Conservation (phyloP, 2,888 invertebrate species). For the Hydraecia micacea region DNA sequence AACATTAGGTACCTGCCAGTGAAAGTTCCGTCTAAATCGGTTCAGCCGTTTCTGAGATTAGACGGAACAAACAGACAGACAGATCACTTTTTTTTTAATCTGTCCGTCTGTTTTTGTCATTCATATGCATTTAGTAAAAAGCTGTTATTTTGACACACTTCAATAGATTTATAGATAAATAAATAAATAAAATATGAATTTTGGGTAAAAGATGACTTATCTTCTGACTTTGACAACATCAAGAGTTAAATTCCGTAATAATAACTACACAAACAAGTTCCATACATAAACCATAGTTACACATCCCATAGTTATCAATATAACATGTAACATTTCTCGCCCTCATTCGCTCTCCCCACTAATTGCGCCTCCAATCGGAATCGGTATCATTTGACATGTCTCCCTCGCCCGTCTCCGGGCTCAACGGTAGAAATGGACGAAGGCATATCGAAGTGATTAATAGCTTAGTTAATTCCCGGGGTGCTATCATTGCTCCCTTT, state of each 20-base stretch:
- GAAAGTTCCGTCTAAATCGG: no score
- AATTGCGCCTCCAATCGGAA: constrained; percentile 40
- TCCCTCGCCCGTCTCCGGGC: constrained; percentile 5
- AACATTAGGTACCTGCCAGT: no score
- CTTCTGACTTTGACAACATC: background rate
- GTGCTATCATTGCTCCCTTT: constrained; percentile 16
- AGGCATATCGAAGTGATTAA: constrained; percentile 53
- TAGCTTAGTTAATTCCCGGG: constrained; percentile 44
- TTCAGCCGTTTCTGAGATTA: no score
- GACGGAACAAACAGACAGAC: no score
- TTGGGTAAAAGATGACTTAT: no score
- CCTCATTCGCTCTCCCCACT: constrained; percentile 24
- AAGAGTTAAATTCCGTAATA: background rate
- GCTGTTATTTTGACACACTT: no score
- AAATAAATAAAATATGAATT: background rate
- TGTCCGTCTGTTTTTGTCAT: no score
- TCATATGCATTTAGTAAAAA: no score
- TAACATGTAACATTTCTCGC: constrained; percentile 17
- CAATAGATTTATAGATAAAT: no score
- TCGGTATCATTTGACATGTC: constrained; percentile 51
- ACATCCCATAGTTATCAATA: background rate
- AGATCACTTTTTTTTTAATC: no score
- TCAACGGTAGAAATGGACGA: constrained; percentile 19
- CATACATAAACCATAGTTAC: background rate
- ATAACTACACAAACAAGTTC: background rate